Evolutionary conservation across 1,140 invertebrate species (phyloP).

Genomic region (Pissodes strobi): DNA sequence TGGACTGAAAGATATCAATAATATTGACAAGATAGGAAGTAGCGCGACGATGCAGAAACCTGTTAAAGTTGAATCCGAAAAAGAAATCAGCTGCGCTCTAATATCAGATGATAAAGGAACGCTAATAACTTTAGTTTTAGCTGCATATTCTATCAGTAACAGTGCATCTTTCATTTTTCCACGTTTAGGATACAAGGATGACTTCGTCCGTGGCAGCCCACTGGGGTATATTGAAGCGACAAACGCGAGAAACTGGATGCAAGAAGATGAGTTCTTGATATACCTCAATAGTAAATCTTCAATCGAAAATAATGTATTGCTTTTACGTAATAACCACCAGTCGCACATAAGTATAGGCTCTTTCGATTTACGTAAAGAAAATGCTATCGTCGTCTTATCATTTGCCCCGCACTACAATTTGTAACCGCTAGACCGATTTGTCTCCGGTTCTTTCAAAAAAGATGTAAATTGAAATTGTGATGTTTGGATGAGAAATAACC

Average conservation of each 20-base stretch:
- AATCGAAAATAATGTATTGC: slow-evolving; percentile 24
- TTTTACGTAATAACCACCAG: slow-evolving; percentile 26
- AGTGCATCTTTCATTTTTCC: slow-evolving; percentile 53
- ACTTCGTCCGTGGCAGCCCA: slow-evolving; percentile 57
- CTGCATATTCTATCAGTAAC: slow-evolving; percentile 48
- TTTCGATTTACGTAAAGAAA: slow-evolving; percentile 46
- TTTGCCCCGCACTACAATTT: slow-evolving; percentile 53
- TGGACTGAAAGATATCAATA: slow-evolving; percentile 53
- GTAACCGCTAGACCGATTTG: slow-evolving; percentile 51
- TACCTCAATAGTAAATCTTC: slow-evolving; percentile 49
- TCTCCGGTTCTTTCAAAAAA: slow-evolving; percentile 53
- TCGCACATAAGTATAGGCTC: slow-evolving; percentile 41
- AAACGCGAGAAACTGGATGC: slow-evolving; percentile 55
- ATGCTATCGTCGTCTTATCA: slow-evolving; percentile 49
- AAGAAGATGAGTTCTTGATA: slow-evolving; percentile 49
- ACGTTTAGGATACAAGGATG: slow-evolving; percentile 34
- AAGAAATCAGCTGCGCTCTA: slow-evolving; percentile 53
- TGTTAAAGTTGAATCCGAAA: slow-evolving; percentile 48
- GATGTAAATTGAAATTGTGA: slow-evolving; percentile 49
- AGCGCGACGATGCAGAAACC: slow-evolving; percentile 58
- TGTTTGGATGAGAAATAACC: slow-evolving; percentile 56
- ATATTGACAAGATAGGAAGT: slow-evolving; percentile 57
- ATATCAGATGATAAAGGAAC: slow-evolving; percentile 57
- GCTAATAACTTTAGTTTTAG: slow-evolving; percentile 54
- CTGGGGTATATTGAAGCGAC: slow-evolving; percentile 42